These are phyloP conservation scores for Sebastes trivittatus DNA, from an alignment of 2,797 vertebrate genomes.

Conservation along the genomic window DNA sequence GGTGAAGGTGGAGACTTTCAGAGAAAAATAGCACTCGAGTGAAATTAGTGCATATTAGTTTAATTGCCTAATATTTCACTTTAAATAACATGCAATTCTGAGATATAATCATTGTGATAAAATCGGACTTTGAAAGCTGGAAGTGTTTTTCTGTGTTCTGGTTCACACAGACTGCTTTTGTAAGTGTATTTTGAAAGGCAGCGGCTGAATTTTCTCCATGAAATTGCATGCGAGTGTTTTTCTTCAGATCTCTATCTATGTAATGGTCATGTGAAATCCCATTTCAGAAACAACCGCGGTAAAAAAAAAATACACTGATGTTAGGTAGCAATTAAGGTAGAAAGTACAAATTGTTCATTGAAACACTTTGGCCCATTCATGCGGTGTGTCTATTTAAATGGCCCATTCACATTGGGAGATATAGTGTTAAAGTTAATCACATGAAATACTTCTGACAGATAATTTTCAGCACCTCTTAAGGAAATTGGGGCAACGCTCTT, in stretches of 20 bases:
- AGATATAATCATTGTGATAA: conserved; percentile 66
- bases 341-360: conserved; percentile 39
- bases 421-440: conserved; percentile 57
- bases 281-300: conserved; percentile 19
- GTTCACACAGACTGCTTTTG: conserved; percentile 62
- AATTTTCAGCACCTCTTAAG: conserved; percentile 50
- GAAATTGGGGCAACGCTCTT: conserved; percentile 42
- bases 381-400: background rate
- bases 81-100: conserved; percentile 65
- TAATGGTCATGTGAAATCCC: conserved; percentile 58
- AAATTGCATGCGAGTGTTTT: conserved; percentile 60
- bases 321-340: conserved; percentile 24
- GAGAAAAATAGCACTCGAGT: conserved; percentile 40
- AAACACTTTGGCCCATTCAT: conserved; percentile 44
- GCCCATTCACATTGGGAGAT: conserved; percentile 32
- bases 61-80: conserved; percentile 77
- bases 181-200: conserved; percentile 52
- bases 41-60: conserved; percentile 67
- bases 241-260: conserved; percentile 67
- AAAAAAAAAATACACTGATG: background rate
- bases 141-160: conserved; percentile 67
- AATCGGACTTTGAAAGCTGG: conserved; percentile 67
- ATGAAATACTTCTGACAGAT: conserved; percentile 50
- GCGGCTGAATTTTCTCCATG: conserved; percentile 29
- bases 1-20: conserved; percentile 17